Conservation (phyloP, 2,113 vertebrate genomes). For the Leptobrachium leishanense region DNA sequence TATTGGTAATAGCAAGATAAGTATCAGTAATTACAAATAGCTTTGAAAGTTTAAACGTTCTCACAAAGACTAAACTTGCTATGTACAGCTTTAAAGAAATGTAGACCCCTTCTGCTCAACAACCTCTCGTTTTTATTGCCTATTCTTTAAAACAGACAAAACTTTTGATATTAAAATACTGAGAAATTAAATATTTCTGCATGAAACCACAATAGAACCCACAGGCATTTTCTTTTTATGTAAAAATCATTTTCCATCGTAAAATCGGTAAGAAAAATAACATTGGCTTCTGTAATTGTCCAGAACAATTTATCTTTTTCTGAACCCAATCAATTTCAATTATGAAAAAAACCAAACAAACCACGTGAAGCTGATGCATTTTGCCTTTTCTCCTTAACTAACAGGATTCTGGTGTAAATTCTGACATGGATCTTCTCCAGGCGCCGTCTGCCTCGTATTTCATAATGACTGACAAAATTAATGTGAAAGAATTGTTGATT, state of each 20-base stretch:
- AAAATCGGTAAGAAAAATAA: not conserved
- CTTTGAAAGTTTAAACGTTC: conserved; percentile 10
- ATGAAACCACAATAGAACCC: not conserved
- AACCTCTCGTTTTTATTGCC: not conserved
- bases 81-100: not conserved
- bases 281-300: not conserved
- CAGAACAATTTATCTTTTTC: conserved; percentile 2
- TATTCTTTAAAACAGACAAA: not conserved
- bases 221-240: not conserved
- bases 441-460: not conserved
- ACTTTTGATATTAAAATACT: not conserved
- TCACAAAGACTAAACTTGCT: not conserved
- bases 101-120: not conserved
- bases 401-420: not conserved
- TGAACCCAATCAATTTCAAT: conserved; percentile 30
- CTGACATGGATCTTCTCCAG: conserved; percentile 14
- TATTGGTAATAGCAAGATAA: conserved; percentile 39
- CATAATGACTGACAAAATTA: conserved; percentile 25
- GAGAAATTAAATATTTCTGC: not conserved
- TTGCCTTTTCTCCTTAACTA: not conserved
- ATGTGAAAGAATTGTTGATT: conserved; percentile 26
- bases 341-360: not conserved
- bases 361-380: not conserved
- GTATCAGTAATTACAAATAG: conserved; percentile 19
- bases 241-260: not conserved